Evolutionary conservation across 2,888 invertebrate species (phyloP).

Genomic region (Coelinius sp.): DNA sequence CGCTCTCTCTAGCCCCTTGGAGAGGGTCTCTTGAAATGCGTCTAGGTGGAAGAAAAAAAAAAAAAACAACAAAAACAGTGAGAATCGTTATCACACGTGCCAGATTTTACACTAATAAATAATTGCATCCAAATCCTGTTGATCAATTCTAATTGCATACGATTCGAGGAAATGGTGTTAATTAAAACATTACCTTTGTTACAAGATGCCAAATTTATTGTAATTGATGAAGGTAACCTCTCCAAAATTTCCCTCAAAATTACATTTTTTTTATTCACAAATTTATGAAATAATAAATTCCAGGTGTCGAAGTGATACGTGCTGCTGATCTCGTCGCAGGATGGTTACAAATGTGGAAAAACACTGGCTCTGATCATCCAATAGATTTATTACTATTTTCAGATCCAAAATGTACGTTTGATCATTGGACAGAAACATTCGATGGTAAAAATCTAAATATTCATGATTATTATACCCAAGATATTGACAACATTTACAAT

Average conservation of each 20-base stretch:
- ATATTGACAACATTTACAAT: constrained; percentile 45
- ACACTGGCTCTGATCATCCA: constrained; percentile 45
- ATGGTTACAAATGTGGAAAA: constrained; percentile 59
- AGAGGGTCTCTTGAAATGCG: background rate
- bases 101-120: too few relatives aligned
- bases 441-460: constrained; percentile 52
- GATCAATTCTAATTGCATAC: too few relatives aligned
- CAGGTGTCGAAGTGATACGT: constrained; percentile 56
- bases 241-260: background rate
- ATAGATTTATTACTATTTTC: constrained; percentile 60
- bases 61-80: background rate
- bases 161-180: constrained; percentile 46
- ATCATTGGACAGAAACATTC: constrained; percentile 47
- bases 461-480: constrained; percentile 59
- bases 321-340: constrained; percentile 58
- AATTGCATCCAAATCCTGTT: too few relatives aligned
- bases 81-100: background rate
- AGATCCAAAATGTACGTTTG: constrained; percentile 51
- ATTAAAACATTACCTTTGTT: constrained; percentile 53
- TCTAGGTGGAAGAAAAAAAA: background rate
- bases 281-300: constrained; percentile 32
- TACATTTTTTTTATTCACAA: constrained; percentile 1
- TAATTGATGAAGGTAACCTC: constrained; percentile 63
- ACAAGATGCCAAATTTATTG: constrained; percentile 56
- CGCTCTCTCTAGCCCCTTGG: constrained; percentile 47